Percentiles rank a stretch among this genome's conserved stretches.
These are phyloP conservation scores for Ceraclea dissimilis DNA, from an alignment of 2,888 invertebrate species.

Conservation along the genomic window DNA sequence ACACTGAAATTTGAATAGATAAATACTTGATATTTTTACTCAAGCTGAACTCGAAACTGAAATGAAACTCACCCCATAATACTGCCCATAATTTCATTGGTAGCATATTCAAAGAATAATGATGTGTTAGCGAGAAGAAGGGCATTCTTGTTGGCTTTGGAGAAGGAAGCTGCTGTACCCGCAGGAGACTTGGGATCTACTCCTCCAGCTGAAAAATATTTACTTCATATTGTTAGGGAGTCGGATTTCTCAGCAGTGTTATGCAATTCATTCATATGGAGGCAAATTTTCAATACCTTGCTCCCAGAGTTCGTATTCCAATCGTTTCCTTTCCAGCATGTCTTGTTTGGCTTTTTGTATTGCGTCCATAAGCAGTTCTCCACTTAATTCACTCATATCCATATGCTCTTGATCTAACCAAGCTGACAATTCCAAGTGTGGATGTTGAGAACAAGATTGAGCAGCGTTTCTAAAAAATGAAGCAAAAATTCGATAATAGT, in stretches of 20 bases:
- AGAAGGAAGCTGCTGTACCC: constrained; percentile 84
- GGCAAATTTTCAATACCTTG: constrained; percentile 40
- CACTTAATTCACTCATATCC: constrained; percentile 60
- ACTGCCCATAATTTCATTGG: constrained; percentile 74
- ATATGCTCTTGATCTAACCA: constrained; percentile 60
- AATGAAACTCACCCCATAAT: constrained; percentile 40
- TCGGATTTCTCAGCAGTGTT: too few species aligned
- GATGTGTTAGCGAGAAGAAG: constrained; percentile 79
- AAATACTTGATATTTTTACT: too few species aligned
- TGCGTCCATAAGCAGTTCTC: constrained; percentile 66
- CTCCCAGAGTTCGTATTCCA: constrained; percentile 78
- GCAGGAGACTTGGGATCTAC: constrained; percentile 80
- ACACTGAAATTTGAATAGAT: too few species aligned
- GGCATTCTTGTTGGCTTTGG: constrained; percentile 80
- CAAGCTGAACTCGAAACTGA: too few species aligned
- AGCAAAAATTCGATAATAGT: background rate
- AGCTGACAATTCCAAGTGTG: constrained; percentile 56
- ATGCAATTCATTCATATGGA: background rate
- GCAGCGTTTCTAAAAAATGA: constrained; percentile 53
- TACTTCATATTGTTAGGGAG: too few species aligned
- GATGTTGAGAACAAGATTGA: constrained; percentile 67
- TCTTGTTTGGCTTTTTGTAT: constrained; percentile 73
- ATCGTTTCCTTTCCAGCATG: constrained; percentile 63
- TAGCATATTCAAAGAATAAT: constrained; percentile 76
- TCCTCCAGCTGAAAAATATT: constrained; percentile 54